Base-by-base conservation (phyloP, 2,888 invertebrate species). In the Halictus quadricinctus region DNA sequence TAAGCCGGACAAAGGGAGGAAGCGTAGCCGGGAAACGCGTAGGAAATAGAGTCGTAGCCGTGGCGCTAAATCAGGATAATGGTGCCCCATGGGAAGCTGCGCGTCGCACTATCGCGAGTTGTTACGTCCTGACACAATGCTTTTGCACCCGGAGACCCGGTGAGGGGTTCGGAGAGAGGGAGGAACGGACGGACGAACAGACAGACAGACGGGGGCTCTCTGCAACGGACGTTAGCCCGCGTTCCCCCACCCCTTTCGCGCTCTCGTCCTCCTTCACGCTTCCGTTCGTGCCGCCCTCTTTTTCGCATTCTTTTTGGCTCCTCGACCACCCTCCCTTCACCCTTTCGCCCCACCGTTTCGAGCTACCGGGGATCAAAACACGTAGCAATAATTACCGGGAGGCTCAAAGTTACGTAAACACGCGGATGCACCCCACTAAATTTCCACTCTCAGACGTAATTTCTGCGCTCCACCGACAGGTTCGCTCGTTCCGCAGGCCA, bases 41-140 rank as follows among this genome's bases (percentile, higher is more conserved):
- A 86, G 81, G 82, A 83, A 89, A 86, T 84, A 91, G 89, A 89
- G 82, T 90, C 88, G 90, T 88, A 88, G 88, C 84, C 84, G 87
- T 88, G 86, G 85, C 89, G 90, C 90, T 91, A 93, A 94, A 93
- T 94, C 94, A 93, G 92, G 92, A 93, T 93, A 93, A 94, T 94
- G 91, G 92, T 90, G 92, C 89, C 93, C 92, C 92, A 83, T 87
- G 93, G 92, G 92, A 90, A 80, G 83, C 87, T 58, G 84, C 76
- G 80, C 76, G 80, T 85, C 89, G 85, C 88, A 81, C 91, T 89
- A 91, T 91, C 90, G 89, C 87, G 90, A 88, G 89, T 88, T 90
- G 91, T 90, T 91, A 89, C 91, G 88, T 80, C 74, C 83, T 80
- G 85, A 86, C 88, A 87, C 90, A 90, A 86, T 91, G 90, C 86